A percentile compares a stretch with the other conserved stretches of the same genome.
Conservation (phyloP, 1,140 invertebrate species). For the Pemphigus obesinymphae region DNA sequence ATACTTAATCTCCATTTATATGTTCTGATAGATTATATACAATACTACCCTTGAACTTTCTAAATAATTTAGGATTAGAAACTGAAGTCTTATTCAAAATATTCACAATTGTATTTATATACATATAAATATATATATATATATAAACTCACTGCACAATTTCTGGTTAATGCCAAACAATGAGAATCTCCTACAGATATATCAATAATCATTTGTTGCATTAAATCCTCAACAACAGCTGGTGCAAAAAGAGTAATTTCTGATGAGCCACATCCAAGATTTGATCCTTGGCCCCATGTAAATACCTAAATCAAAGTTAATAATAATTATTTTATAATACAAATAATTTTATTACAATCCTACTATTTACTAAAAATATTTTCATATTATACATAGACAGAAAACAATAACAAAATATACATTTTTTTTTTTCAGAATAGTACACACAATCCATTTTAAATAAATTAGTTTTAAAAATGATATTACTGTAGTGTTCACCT, state of each 20-base stretch:
- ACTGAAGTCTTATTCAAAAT: too few relatives aligned
- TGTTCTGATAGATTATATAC: too few relatives aligned
- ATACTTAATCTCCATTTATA: too few relatives aligned
- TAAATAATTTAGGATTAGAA: too few relatives aligned
- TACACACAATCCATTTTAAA: too few relatives aligned
- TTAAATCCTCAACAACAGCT: constrained; percentile 51
- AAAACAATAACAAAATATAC: too few relatives aligned
- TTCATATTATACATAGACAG: too few relatives aligned
- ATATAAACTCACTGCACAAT: constrained; percentile 49
- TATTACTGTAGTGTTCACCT: too few relatives aligned
- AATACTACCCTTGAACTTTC: too few relatives aligned
- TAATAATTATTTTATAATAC: neutral
- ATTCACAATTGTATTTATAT: too few relatives aligned
- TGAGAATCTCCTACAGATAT: constrained; percentile 59
- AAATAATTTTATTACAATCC: neutral
- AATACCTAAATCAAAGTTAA: constrained; percentile 53
- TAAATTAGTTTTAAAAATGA: too few relatives aligned
- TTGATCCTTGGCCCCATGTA: constrained; percentile 61
- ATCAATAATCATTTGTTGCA: constrained; percentile 51
- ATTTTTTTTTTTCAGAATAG: too few relatives aligned
- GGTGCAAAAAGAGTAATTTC: constrained; percentile 58
- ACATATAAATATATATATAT: neutral
- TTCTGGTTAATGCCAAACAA: constrained; percentile 59
- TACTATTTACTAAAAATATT: neutral
- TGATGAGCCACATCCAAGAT: constrained; percentile 57